These are phyloP conservation scores for Caenorhabditis sp. DNA, from an alignment of 2,888 invertebrate species.

Conservation along the genomic window DNA sequence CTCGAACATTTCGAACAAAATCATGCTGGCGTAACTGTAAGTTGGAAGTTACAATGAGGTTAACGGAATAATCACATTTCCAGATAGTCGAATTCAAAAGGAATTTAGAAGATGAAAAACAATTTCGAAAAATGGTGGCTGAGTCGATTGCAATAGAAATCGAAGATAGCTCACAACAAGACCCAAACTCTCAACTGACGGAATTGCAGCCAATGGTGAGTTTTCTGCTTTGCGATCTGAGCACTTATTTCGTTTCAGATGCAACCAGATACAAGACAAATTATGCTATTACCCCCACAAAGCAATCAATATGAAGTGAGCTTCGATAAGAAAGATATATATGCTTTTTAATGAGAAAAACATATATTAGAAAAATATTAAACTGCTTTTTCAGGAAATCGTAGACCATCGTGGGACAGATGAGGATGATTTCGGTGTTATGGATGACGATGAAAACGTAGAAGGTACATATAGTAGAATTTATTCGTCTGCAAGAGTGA, in stretches of 20 bases:
- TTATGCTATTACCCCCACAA: slow-evolving; percentile 16
- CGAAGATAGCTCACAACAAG: slow-evolving; percentile 50
- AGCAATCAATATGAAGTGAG: slow-evolving; percentile 17
- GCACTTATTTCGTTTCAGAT: slow-evolving; percentile 6
- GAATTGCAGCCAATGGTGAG: slow-evolving; percentile 23
- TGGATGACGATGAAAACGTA: slow-evolving; percentile 58
- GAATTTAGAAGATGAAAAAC: slow-evolving; percentile 70
- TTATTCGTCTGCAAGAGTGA: background rate
- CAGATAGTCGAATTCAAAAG: slow-evolving; percentile 72
- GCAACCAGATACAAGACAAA: slow-evolving; percentile 26
- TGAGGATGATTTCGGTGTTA: slow-evolving; percentile 55
- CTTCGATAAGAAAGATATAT: background rate
- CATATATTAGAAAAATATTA: background rate
- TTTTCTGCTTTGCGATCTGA: background rate
- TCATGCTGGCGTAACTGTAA: slow-evolving; percentile 52
- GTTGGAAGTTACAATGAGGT: background rate
- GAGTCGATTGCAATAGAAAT: slow-evolving; percentile 72
- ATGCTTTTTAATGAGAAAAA: no score
- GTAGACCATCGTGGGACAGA: slow-evolving; percentile 21
- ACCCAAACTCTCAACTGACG: background rate
- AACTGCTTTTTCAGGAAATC: slow-evolving; percentile 26
- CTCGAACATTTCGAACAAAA: slow-evolving; percentile 55
- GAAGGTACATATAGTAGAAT: slow-evolving; percentile 11
- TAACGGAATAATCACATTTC: background rate
- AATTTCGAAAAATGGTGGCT: slow-evolving; percentile 71